phyloP scores from a whole-genome alignment of 2,888 invertebrate genomes.

The Agrochola litura region DNA sequence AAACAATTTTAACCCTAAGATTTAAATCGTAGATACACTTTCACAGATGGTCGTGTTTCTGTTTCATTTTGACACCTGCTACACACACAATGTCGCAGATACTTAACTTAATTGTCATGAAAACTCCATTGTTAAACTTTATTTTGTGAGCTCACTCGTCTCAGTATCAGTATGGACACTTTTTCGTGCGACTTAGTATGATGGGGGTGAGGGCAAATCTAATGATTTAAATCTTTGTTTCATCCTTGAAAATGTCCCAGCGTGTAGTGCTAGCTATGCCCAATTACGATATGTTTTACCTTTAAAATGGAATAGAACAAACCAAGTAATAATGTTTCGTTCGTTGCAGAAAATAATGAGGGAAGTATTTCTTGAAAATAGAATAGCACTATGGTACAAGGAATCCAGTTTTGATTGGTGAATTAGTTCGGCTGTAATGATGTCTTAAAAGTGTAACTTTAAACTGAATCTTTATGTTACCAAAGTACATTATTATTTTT shows the following conservation, averaged over 20 bases:
- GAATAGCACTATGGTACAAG: background rate
- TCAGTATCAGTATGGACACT: too few relatives aligned
- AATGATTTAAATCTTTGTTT: background rate
- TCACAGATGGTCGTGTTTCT: too few relatives aligned
- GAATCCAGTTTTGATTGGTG: background rate
- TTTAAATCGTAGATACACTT: too few relatives aligned
- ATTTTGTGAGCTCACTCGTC: too few relatives aligned
- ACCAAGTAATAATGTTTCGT: background rate
- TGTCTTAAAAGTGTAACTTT: background rate
- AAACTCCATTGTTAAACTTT: too few relatives aligned
- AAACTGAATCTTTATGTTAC: background rate
- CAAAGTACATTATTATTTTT: background rate
- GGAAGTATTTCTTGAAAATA: background rate
- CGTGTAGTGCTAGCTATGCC: too few relatives aligned
- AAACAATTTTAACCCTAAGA: too few relatives aligned
- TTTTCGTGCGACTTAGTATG: too few relatives aligned
- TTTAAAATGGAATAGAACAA: background rate
- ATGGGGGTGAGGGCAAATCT: too few relatives aligned
- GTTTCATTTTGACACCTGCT: too few relatives aligned
- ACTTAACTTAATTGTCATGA: too few relatives aligned
- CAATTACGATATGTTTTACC: background rate
- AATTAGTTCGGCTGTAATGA: background rate
- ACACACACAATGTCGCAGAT: too few relatives aligned
- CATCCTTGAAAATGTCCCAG: background rate
- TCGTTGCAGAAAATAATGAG: constrained; percentile 7